Base-by-base conservation (phyloP, 2,888 invertebrate genomes). In the Leptothorax acervorum region DNA sequence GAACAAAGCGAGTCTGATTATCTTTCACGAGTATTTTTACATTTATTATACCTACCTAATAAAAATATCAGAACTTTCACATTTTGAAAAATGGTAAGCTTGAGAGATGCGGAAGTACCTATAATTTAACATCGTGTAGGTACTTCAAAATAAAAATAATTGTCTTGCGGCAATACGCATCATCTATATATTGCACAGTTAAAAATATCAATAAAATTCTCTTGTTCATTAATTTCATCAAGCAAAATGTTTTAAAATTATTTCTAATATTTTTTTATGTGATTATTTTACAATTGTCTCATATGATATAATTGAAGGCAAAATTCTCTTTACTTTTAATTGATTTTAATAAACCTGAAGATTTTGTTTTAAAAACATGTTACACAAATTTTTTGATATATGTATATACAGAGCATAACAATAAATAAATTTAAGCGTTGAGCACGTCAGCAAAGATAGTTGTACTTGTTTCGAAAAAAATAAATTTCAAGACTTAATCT, bases 1-100 rank as follows among this genome's bases (percentile, higher is more conserved):
- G 71, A 70, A 78, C 71, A 57, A 68, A 78, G 63, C 53, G 31
- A 78, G 78, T 18, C 78, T 68, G 70, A 78, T 78, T 78, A 70
- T 70, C 81, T 57, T 57, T 11, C 65, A 51, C 48, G 53, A 66
- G 60, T 51, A 31, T 53, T 73, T n/a, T 31, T 48, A 51, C 78
- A 55, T 68, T 63, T 57, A 57, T 78, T 70, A 70, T 70, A 57
- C 15, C 55, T 70, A 57, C 15, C 55, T 57, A 70, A 70, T 57
- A 71, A 71, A 70, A 70, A 70, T 60, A 45, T 12, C 42, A 71
- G 45, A 45, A 57, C 39, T 55, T 55, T 76, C 68, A 45, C 42
- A 78, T 48, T 45, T 48, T 35, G 45, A 15, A 51, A 42, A 51
- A 39, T 42, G 5, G 8, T 18, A n/a, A 70, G 28, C n/a, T 55